Percentiles rank a stretch among this genome's conserved stretches.
phyloP scores from a whole-genome alignment of 2,797 vertebrate species.

The Thaleichthys pacificus region DNA sequence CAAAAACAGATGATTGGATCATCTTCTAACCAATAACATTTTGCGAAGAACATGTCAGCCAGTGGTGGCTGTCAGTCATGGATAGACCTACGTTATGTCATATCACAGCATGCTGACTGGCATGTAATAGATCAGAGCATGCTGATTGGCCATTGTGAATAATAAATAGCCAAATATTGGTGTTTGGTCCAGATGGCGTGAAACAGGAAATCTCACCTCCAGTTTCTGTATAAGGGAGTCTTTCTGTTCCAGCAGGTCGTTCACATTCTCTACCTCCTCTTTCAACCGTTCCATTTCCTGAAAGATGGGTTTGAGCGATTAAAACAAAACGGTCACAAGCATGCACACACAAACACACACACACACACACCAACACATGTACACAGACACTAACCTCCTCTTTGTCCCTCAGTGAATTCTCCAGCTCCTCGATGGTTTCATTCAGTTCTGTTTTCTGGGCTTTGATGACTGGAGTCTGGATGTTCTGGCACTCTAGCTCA shows the following conservation, averaged over 20 bases:
- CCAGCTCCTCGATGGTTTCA: slow-evolving; percentile 97
- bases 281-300: slow-evolving; percentile 97
- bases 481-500: slow-evolving; percentile 95
- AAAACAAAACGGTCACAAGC: slow-evolving; percentile 18
- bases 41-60: too few relatives aligned
- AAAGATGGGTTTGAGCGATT: background rate
- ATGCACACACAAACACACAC: slow-evolving; percentile 11
- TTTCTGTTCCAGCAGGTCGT: slow-evolving; percentile 93
- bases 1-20: too few relatives aligned
- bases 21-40: too few relatives aligned
- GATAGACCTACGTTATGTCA: too few relatives aligned
- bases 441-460: slow-evolving; percentile 96
- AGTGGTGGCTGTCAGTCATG: too few relatives aligned
- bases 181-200: too few relatives aligned
- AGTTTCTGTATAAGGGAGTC: slow-evolving; percentile 91
- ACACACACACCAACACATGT: slow-evolving; percentile 36
- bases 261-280: slow-evolving; percentile 93
- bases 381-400: slow-evolving; percentile 82
- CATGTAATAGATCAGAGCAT: too few relatives aligned
- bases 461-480: slow-evolving; percentile 93
- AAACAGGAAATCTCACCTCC: slow-evolving; percentile 74
- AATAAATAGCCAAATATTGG: too few relatives aligned
- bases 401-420: slow-evolving; percentile 87
- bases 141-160: too few relatives aligned
- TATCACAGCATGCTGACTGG: too few relatives aligned